phyloP scores from a whole-genome alignment of 2,113 vertebrate species.

The Caracal caracal region DNA sequence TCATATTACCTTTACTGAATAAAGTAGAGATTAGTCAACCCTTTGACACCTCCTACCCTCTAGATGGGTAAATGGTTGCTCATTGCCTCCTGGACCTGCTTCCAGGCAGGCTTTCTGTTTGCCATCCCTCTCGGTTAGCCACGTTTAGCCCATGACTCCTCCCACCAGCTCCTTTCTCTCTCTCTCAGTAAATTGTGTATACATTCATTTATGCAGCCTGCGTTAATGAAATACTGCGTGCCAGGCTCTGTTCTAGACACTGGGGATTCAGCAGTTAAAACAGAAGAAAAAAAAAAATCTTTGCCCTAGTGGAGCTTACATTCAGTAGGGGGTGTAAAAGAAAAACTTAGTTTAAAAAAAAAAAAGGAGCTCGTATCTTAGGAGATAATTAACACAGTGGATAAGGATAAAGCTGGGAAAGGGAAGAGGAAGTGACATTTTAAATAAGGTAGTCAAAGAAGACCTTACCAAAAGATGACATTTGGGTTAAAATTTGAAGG shows the following conservation, averaged over 20 bases:
- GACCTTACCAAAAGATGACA: neutral
- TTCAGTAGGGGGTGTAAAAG: neutral
- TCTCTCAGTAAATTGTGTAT: neutral
- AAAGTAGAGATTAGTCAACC: neutral
- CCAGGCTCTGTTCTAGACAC: neutral
- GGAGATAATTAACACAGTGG: neutral
- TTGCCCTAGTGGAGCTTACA: neutral
- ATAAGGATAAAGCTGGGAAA: slow-evolving; percentile 34
- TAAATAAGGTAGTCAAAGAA: neutral
- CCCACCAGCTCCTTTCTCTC: neutral
- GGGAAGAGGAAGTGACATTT: neutral
- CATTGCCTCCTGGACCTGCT: neutral
- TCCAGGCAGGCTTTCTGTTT: neutral
- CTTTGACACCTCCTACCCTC: neutral
- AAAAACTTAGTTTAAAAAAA: neutral
- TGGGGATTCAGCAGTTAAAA: neutral
- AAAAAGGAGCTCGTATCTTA: neutral
- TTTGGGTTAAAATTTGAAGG: slow-evolving; percentile 6
- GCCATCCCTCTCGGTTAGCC: neutral
- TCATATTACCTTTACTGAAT: neutral
- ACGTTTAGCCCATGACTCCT: neutral
- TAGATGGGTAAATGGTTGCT: neutral
- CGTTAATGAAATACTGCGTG: neutral
- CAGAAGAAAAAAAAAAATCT: neutral
- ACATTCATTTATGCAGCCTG: neutral